Evolutionary conservation across 2,113 vertebrate genomes (phyloP).

Genomic region (Peromyscus californicus): DNA sequence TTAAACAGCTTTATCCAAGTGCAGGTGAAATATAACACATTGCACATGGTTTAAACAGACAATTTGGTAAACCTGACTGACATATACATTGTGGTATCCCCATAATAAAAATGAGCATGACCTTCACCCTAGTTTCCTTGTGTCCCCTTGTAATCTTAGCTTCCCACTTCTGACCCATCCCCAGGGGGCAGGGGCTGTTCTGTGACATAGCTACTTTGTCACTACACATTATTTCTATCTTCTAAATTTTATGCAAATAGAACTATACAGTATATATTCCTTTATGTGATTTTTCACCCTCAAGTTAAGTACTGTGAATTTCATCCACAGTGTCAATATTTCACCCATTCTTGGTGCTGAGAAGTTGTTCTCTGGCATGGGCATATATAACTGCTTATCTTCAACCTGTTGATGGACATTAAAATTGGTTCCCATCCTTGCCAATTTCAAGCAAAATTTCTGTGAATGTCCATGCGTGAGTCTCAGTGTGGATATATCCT

Average conservation of each 20-base stretch:
- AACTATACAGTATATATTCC: neutral
- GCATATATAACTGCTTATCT: neutral
- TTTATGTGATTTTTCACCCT: slow-evolving; percentile 28
- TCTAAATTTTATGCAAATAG: slow-evolving; percentile 24
- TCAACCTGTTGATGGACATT: neutral
- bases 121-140: neutral
- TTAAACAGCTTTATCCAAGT: neutral
- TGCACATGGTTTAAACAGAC: neutral
- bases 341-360: neutral
- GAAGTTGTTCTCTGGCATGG: neutral
- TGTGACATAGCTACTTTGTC: neutral
- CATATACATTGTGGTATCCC: neutral
- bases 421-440: neutral
- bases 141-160: neutral
- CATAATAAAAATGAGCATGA: neutral
- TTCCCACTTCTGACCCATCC: neutral
- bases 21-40: neutral
- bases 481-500: neutral
- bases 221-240: neutral
- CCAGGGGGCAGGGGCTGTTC: neutral
- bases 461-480: neutral
- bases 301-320: neutral
- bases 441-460: neutral
- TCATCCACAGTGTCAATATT: neutral
- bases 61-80: neutral